Evolutionary conservation across 2,888 invertebrate species (phyloP).

Genomic region (Apotomis capreana): DNA sequence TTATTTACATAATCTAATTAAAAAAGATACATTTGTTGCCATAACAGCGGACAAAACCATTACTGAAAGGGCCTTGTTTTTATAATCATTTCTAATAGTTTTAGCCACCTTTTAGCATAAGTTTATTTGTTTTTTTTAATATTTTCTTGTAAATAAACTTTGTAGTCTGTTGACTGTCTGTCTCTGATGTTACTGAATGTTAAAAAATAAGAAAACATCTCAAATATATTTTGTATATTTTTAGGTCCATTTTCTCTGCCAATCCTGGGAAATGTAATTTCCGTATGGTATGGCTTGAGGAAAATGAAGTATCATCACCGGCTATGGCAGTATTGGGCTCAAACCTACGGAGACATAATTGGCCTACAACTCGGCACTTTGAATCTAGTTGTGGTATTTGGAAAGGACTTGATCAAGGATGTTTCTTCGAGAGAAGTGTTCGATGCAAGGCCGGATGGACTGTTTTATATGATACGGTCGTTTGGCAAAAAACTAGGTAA

Average conservation of each 20-base stretch:
- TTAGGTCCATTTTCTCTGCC: slow-evolving; percentile 69
- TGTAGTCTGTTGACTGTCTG: no score
- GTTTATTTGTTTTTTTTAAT: background rate
- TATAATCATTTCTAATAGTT: no score
- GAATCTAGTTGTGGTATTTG: slow-evolving; percentile 85
- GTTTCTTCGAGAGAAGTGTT: slow-evolving; percentile 86
- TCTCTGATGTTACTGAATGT: no score
- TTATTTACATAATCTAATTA: no score
- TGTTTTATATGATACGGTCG: slow-evolving; percentile 86
- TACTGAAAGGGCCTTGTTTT: no score
- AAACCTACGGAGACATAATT: slow-evolving; percentile 85
- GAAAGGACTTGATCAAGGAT: slow-evolving; percentile 85
- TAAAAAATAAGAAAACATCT: no score
- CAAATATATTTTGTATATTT: slow-evolving; percentile 44
- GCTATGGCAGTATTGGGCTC: slow-evolving; percentile 84
- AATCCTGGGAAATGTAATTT: slow-evolving; percentile 68
- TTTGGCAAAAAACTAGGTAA: slow-evolving; percentile 87
- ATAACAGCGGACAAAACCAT: no score
- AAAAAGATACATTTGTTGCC: no score
- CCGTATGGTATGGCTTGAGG: slow-evolving; percentile 62
- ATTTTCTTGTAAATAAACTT: no score
- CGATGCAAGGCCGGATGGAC: slow-evolving; percentile 88
- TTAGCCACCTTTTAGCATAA: no score
- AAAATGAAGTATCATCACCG: slow-evolving; percentile 76
- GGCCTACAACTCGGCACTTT: slow-evolving; percentile 86